Evolutionary conservation across 2,888 invertebrate species (phyloP), one percentile per base, ranked within the genome.

Genomic region (Philhelius pedissequus): DNA sequence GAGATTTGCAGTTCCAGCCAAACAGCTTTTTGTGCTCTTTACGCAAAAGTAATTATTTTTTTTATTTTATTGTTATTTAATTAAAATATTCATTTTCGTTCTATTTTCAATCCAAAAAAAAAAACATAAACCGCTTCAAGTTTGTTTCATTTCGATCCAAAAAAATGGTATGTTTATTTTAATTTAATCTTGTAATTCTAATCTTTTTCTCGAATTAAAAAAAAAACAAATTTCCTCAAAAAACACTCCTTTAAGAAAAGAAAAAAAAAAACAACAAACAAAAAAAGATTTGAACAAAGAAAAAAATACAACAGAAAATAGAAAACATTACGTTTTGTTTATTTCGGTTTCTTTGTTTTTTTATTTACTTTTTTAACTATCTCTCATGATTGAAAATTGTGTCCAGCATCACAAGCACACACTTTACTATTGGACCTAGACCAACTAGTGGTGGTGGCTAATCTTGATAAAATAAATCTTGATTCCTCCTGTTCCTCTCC

Each of bases 341-440:
- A 75, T 82, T 87, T 87, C 83, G 87, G 82, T 86, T 87, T 87
- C 88, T 88, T 88, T 87, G 88, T 87, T 84, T 88, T n/a, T 86
- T 87, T 81, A 86, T 81, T 86, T 78, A 86, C 83, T 87, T 86
- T 86, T 87, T 87, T 87, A 86, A 88, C 87, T 87, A 80, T 87
- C 87, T 87, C 86, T 88, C 87, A 87, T 89, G 89, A 90, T 88
- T 90, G 89, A 90, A 90, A 90, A 90, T 90, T 89, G 89, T 90
- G 89, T 90, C 89, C 90, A 91, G 91, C 90, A 90, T 91, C 91
- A 91, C 91, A 91, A 88, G 90, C 90, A 92, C 92, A 90, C 92
- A 92, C 92, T 87, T 92, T 92, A 91, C 91, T 93, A 90, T 91
- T 93, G 92, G 93, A 93, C 89, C 90, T 93, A 90, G 93, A 93